Evolutionary conservation across 2,113 vertebrate genomes (phyloP).

Genomic region (Dicentrarchus labrax): DNA sequence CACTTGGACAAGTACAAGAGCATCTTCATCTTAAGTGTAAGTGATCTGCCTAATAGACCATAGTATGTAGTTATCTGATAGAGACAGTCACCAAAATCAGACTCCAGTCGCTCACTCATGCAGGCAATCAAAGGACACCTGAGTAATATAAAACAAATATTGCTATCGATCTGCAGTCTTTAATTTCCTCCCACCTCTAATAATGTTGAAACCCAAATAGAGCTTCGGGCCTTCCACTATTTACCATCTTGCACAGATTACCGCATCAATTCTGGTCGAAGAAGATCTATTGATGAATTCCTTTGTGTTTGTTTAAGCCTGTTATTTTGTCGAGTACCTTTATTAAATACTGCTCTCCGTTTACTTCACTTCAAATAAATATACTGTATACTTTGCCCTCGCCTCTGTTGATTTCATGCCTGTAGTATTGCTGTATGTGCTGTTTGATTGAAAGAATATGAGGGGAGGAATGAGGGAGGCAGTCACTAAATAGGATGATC

Average conservation of each 20-base stretch:
- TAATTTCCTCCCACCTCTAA: conserved; percentile 76
- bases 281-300: conserved; percentile 72
- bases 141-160: conserved; percentile 81
- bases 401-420: conserved; percentile 3
- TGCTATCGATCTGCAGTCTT: conserved; percentile 78
- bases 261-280: conserved; percentile 62
- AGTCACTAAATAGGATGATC: conserved; percentile 31
- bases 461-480: neutral
- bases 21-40: conserved; percentile 72
- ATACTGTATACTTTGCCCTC: neutral
- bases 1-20: conserved; percentile 61
- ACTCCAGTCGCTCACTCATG: conserved; percentile 64
- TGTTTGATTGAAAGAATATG: conserved; percentile 5
- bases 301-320: conserved; percentile 64
- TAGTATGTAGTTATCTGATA: conserved; percentile 67
- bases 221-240: conserved; percentile 58
- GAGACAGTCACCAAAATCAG: conserved; percentile 71
- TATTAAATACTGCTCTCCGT: conserved; percentile 61
- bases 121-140: conserved; percentile 76
- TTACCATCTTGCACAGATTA: conserved; percentile 71
- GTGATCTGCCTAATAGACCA: conserved; percentile 72
- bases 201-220: conserved; percentile 70
- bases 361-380: conserved; percentile 25
- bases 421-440: neutral
- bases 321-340: conserved; percentile 51